phyloP scores from a whole-genome alignment of 2,888 invertebrate genomes.

The Spodoptera exigua region DNA sequence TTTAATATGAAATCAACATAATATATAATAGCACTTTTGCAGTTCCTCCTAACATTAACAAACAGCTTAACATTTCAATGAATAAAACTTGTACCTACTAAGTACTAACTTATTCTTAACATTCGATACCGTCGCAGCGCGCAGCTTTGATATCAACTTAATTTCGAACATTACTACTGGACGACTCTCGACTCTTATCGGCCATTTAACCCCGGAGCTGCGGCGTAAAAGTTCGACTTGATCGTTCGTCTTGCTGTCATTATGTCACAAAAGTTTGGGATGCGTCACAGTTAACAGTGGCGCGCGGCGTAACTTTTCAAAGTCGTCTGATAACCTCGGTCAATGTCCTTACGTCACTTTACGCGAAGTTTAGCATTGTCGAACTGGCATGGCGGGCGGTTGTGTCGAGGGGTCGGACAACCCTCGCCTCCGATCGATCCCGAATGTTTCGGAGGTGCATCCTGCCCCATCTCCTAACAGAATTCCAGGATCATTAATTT shows the following conservation, averaged over 20 bases:
- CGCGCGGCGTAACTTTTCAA: slow-evolving; percentile 65
- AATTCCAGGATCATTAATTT: background rate
- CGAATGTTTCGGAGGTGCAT: slow-evolving; percentile 49
- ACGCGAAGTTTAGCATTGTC: slow-evolving; percentile 52
- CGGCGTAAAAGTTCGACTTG: slow-evolving; percentile 9
- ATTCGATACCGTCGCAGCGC: too few species aligned
- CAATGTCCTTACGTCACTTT: slow-evolving; percentile 68
- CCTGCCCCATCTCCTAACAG: slow-evolving; percentile 23
- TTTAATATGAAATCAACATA: too few species aligned
- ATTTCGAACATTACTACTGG: too few species aligned
- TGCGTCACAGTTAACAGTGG: slow-evolving; percentile 5
- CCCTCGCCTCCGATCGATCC: slow-evolving; percentile 75
- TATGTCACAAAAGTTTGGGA: slow-evolving; percentile 11
- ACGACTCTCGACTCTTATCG: too few species aligned
- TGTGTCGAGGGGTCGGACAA: slow-evolving; percentile 47
- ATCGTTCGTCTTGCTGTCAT: background rate
- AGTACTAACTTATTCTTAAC: too few species aligned
- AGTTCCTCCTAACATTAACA: too few species aligned
- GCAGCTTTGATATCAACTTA: too few species aligned
- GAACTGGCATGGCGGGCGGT: slow-evolving; percentile 46
- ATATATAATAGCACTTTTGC: too few species aligned
- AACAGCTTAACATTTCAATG: too few species aligned
- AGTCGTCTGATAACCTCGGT: slow-evolving; percentile 70
- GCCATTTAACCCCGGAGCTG: background rate
- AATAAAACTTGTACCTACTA: too few species aligned